Evolutionary conservation across 2,113 vertebrate species (phyloP).

Genomic region (Andinoacara biseriatus): DNA sequence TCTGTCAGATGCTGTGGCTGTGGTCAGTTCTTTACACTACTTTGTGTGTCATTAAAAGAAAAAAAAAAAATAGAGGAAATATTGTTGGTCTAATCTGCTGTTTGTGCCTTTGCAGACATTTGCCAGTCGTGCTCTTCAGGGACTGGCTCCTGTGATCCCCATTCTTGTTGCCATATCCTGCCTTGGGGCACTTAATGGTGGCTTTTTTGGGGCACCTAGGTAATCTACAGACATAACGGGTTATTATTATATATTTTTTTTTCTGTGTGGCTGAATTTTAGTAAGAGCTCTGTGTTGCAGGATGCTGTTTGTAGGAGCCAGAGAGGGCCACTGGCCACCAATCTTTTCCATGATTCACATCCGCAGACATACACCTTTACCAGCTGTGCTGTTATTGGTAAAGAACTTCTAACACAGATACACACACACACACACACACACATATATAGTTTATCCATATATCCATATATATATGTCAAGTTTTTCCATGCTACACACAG

Average conservation of each 20-base stretch:
- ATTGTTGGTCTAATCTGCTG: not conserved
- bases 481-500: not conserved
- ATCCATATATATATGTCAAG: not conserved
- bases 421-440: too few species aligned
- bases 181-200: slow-evolving; percentile 87
- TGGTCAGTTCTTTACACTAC: slow-evolving; percentile 82
- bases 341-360: slow-evolving; percentile 99
- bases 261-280: not conserved
- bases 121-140: slow-evolving; percentile 80
- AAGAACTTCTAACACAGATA: not conserved
- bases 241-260: not conserved
- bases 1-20: slow-evolving; percentile 90
- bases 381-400: slow-evolving; percentile 95
- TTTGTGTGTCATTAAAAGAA: not conserved
- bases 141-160: slow-evolving; percentile 81
- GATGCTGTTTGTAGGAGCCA: slow-evolving; percentile 95
- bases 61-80: too few species aligned
- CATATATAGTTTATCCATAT: too few species aligned
- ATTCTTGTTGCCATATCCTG: slow-evolving; percentile 88
- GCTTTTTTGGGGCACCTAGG: slow-evolving; percentile 83
- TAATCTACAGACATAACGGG: not conserved
- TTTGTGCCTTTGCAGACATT: slow-evolving; percentile 80
- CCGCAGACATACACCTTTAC: slow-evolving; percentile 92
- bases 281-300: slow-evolving; percentile 41
- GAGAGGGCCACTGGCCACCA: slow-evolving; percentile 93